These are phyloP conservation scores for Brachionus rubens DNA, from an alignment of 1,140 invertebrate genomes.

Conservation along the genomic window DNA sequence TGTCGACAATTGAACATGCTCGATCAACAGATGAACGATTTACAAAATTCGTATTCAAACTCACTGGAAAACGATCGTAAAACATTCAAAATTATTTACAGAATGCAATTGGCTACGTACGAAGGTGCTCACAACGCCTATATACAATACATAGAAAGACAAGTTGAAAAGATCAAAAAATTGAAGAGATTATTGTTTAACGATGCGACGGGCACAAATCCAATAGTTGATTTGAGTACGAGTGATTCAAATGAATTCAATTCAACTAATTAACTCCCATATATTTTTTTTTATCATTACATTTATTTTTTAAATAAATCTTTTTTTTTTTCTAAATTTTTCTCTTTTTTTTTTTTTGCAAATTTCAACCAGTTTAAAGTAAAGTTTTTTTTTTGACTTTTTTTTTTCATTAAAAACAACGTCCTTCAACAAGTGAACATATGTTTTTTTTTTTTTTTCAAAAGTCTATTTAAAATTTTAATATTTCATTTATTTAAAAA, in stretches of 20 bases:
- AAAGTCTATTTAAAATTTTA: too few species aligned
- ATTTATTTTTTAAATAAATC: too few species aligned
- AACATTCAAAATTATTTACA: constrained; percentile 44
- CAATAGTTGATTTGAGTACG: background rate
- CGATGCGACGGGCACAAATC: background rate
- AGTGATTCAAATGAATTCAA: background rate
- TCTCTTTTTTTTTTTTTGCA: too few species aligned
- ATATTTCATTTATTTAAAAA: too few species aligned
- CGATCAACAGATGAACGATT: constrained; percentile 34
- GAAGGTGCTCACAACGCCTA: constrained; percentile 44
- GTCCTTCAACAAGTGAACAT: background rate
- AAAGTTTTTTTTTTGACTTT: background rate
- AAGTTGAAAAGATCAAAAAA: constrained; percentile 42
- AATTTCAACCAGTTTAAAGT: background rate
- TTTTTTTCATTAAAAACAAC: background rate
- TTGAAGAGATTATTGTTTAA: constrained; percentile 30
- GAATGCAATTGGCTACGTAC: constrained; percentile 39
- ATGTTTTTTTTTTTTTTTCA: too few species aligned
- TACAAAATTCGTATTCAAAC: constrained; percentile 36
- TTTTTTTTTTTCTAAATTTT: too few species aligned
- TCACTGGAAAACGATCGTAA: constrained; percentile 43
- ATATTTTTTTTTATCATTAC: too few species aligned
- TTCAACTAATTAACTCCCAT: too few species aligned
- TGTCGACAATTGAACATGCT: constrained; percentile 34
- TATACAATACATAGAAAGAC: constrained; percentile 41